Evolutionary conservation across 1,140 invertebrate genomes (phyloP), one percentile per base, ranked within the genome.

Genomic region (Maconellicoccus hirsutus): DNA sequence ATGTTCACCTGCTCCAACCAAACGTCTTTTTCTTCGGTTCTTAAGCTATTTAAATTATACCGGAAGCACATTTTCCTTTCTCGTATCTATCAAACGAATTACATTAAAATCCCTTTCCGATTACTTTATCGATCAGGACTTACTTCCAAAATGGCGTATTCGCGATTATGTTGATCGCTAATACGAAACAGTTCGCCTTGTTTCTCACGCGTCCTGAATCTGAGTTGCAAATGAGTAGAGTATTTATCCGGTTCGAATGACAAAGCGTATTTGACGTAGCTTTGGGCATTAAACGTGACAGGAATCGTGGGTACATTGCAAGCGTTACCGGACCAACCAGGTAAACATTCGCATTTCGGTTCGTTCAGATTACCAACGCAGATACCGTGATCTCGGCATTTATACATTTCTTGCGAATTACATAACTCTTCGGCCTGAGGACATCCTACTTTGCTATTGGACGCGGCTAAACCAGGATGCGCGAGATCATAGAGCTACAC

Each of bases 241-340:
- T 93, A 97, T 70, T 90, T 84, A 77, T 96, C 91, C 0, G 93
- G 93, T 77, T 96, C 92, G 78, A 98, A 97, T 61, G 91, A 95
- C 1, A 98, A 80, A 0, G 93, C 93, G 80, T 97, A 98, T 77
- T 96, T 94, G 4, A 98, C 92, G 79, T 96, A 98, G 75, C 92
- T 95, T 77, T 94, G 91, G 0, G 87, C 85, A 77, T 92, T 89
- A 78, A 98, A 96, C 71, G 90, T 96, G 25, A 89, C 90, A 19
- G 92, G 89, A 70, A 90, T 89, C 0, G 93, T 95, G 70, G 87
- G 86, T 52, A 87, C 86, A 76, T 89, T 86, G 78, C 96, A 98
- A 0, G 87, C 85, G 0, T 88, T 86, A 7, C 95, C 94, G 1
- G 90, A 91, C 87, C 89, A 97, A 0, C 94, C 95, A 0, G 94